Base-by-base conservation (phyloP, 2,113 vertebrate genomes). In the Hemiprocne comata region DNA sequence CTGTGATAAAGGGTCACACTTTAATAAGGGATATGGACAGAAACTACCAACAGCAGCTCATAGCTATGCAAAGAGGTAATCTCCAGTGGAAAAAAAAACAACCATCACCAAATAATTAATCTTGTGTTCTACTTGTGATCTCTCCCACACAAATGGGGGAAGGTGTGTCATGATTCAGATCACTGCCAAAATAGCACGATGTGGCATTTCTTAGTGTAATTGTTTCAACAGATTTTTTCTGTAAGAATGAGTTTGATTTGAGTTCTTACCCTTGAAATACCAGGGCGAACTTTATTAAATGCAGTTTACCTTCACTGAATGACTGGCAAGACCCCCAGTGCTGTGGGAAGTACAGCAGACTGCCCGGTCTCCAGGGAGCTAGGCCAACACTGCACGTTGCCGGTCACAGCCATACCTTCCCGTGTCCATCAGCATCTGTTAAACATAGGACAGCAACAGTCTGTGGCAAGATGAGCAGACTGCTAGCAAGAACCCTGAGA, bases 141-240 rank as follows among this genome's bases (percentile, higher is more conserved):
- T 92, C 95, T 94, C 95, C 96, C 92, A 95, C 95, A 62, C 79
- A 80, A 85, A 78, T 42, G 66, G 82, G 78, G 87, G 76, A 97
- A 95, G 90, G 93, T 96, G 89, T 96, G 94, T 90, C 76, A 86
- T 69, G 79, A 92, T 71, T 90, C 89, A 94, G 29, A 76, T 91
- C 58, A 6, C 75, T 93, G 96, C 95, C 95, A 95, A 96, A 97
- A 96, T 48, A 93, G 92, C 93, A 91, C 4, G 0, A 55, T 0
- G 6, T 80, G 87, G 82, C 76, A 94, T 94, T 95, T 92, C 62
- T 83, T 58, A 64, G 73, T 90, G 83, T 86, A 78, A 95, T 88
- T 94, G 75, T 85, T 88, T 91, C 86, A 87, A 92, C 85, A 86
- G 92, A 88, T 70, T 90, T 88, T 48, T 75, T 40, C 60, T 87